phyloP scores from a whole-genome alignment of 2,797 vertebrate genomes.

The Odontamblyopus rebecca region DNA sequence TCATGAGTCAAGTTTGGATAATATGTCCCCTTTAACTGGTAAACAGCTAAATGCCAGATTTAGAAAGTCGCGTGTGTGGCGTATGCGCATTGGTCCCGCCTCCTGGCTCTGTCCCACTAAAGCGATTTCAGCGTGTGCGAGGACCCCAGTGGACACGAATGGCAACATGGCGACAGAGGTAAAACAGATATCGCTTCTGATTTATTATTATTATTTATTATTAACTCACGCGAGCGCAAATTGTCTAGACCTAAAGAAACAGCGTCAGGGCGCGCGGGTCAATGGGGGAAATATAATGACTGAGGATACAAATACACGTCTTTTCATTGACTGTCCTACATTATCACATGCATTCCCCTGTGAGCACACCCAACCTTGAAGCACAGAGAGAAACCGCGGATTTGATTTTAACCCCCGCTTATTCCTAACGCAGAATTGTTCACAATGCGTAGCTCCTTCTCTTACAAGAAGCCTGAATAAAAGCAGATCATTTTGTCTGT shows the following conservation, averaged over 20 bases:
- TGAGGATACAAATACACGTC: constrained; percentile 13
- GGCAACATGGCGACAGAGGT: constrained; percentile 87
- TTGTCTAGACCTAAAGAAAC: not conserved
- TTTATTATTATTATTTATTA: not conserved
- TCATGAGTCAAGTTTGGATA: too few relatives aligned
- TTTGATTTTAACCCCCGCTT: constrained; percentile 13
- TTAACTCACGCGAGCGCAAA: not conserved
- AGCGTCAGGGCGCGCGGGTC: not conserved
- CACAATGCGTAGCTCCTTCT: not conserved
- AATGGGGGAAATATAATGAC: constrained; percentile 8
- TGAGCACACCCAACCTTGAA: not conserved
- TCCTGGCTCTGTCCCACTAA: constrained; percentile 58
- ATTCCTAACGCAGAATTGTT: not conserved
- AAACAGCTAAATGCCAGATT: constrained; percentile 6
- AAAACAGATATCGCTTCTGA: constrained; percentile 40
- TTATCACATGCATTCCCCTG: constrained; percentile 5
- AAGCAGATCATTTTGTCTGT: constrained; percentile 52
- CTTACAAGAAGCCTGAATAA: constrained; percentile 43
- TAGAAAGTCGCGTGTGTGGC: not conserved
- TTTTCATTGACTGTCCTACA: constrained; percentile 36
- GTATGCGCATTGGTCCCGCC: constrained; percentile 29
- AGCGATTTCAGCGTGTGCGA: constrained; percentile 60
- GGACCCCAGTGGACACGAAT: constrained; percentile 68
- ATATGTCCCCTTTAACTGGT: not conserved
- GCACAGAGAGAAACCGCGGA: not conserved